Evolutionary conservation across 2,113 vertebrate genomes (phyloP).

Genomic region (Colinus virginianus): DNA sequence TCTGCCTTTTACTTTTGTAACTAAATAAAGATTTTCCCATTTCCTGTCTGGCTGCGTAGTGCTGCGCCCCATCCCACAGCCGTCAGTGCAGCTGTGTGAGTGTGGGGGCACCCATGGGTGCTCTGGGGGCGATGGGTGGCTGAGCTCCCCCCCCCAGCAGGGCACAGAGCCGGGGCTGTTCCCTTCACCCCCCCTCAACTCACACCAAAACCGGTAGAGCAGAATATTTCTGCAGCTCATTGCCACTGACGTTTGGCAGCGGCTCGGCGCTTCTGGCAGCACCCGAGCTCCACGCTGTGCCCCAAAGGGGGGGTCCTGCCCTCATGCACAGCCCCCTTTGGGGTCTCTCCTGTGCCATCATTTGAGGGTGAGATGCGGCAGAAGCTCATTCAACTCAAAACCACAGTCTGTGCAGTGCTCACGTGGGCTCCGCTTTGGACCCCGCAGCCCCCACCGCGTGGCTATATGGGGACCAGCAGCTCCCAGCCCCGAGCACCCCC

Average conservation of each 20-base stretch:
- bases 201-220: neutral
- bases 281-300: too few relatives aligned
- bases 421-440: neutral
- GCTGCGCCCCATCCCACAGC: neutral
- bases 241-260: neutral
- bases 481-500: too few relatives aligned
- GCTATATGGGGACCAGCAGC: neutral
- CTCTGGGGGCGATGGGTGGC: neutral
- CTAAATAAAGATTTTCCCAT: conserved; percentile 64
- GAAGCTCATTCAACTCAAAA: neutral
- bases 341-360: too few relatives aligned
- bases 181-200: neutral
- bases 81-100: rapidly evolving
- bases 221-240: neutral
- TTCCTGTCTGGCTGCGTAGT: conserved; percentile 7
- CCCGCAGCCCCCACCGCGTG: too few relatives aligned
- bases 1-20: conserved; percentile 70
- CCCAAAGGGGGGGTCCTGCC: neutral
- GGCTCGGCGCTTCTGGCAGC: neutral
- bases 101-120: neutral
- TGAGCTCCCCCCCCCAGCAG: neutral
- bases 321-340: too few relatives aligned
- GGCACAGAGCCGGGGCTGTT: neutral
- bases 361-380: neutral
- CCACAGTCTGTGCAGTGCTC: neutral